Percentiles rank a stretch among this genome's conserved stretches.
Evolutionary conservation across 2,888 invertebrate species (phyloP).

Genomic region (Cephus runcator): DNA sequence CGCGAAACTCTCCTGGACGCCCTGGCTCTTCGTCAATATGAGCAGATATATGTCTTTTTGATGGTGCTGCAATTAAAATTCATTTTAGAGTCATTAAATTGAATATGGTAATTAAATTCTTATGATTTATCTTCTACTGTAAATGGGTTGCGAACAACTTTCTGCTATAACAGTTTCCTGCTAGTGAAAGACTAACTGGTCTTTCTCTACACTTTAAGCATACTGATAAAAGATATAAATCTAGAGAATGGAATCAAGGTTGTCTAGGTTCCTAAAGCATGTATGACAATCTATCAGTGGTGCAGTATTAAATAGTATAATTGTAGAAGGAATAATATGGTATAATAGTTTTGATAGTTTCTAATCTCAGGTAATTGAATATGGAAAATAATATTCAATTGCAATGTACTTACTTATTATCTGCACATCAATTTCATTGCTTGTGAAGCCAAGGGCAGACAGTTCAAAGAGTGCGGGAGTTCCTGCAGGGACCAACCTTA

Average conservation of each 20-base stretch:
- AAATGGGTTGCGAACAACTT: neutral
- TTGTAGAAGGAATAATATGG: neutral
- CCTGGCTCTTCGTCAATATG: slow-evolving; percentile 84
- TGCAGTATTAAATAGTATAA: neutral
- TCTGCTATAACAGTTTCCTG: neutral
- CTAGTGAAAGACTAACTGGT: neutral
- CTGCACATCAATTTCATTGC: slow-evolving; percentile 69
- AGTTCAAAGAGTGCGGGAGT: slow-evolving; percentile 91
- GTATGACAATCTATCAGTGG: neutral
- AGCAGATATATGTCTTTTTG: slow-evolving; percentile 84
- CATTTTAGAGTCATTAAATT: neutral
- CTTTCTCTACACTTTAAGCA: neutral
- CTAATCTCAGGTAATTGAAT: neutral
- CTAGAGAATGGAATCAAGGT: neutral
- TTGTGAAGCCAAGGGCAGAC: slow-evolving; percentile 73
- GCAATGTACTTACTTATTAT: slow-evolving; percentile 67
- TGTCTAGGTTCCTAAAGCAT: neutral
- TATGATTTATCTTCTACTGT: neutral
- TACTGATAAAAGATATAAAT: neutral
- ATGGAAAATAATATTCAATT: neutral
- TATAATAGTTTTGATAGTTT: neutral
- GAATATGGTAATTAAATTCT: neutral
- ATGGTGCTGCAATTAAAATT: slow-evolving; percentile 72
- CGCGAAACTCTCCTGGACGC: slow-evolving; percentile 83
- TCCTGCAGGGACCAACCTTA: slow-evolving; percentile 90